Evolutionary conservation across 2,113 vertebrate genomes (phyloP), one percentile per base, ranked within the genome.

Genomic region (Halichoeres trimaculatus): DNA sequence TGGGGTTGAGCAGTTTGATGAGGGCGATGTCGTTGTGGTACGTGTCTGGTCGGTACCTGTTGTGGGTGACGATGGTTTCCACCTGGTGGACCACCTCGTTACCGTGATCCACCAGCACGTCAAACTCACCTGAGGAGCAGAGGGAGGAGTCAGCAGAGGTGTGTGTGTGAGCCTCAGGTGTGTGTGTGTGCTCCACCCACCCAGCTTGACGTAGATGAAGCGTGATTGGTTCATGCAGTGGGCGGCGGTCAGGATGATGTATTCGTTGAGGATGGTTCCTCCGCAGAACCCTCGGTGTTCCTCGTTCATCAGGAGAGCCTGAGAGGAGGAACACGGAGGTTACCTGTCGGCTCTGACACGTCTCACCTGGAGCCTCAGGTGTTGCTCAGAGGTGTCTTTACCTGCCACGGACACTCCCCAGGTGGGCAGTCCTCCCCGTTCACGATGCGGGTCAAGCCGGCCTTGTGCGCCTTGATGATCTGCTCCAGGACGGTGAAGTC

Each of bases 341-440:
- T n/a, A n/a, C n/a, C n/a, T n/a, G n/a, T n/a, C n/a, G n/a, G n/a
- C n/a, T n/a, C n/a, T n/a, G n/a, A n/a, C n/a, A n/a, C n/a, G 30
- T 30, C 30, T 30, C 30, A 30, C 30, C 30, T 30, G 30, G 30
- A 30, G 30, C 30, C 6, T 30, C 30, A 30, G 30, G 30, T n/a
- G n/a, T n/a, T n/a, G n/a, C n/a, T n/a, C n/a, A n/a, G n/a, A n/a
- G n/a, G n/a, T n/a, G n/a, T 30, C 30, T 3, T 30, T 93, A 99
- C 97, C 96, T 99, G 98, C 97, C 97, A 98, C 0, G 98, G 98
- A 67, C 98, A 99, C 14, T 98, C 91, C 1, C 97, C 97, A 0
- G 88, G 89, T 0, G 11, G 78, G 75, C 97, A 98, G 0, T 96
- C 66, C 22, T 85, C 59, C 30, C 96, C 96, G 0, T 90, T 90